Conservation (phyloP, 2,797 vertebrate genomes). For the Nyctibius grandis region DNA sequence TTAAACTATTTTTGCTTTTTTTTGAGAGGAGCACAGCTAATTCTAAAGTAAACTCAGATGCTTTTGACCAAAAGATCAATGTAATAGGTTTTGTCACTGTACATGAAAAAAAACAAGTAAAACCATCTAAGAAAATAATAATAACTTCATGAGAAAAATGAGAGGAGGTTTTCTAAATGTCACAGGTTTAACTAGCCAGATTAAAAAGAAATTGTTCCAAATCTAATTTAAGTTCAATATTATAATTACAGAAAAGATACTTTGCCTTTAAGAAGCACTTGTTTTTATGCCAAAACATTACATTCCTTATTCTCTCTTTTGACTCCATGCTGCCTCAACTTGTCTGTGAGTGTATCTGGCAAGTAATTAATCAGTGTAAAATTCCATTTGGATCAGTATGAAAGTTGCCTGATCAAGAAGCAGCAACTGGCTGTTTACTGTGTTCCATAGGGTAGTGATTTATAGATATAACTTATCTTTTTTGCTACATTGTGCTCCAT, state of each 20-base stretch:
- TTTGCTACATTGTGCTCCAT: neutral
- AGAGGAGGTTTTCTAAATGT: neutral
- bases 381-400: neutral
- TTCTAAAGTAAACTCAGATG: conserved; percentile 30
- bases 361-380: conserved; percentile 20
- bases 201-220: neutral
- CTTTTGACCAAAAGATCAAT: neutral
- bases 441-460: neutral
- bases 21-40: neutral
- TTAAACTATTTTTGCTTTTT: conserved; percentile 21
- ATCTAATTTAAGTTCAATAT: neutral
- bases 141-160: neutral
- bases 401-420: neutral
- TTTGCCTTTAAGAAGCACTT: conserved; percentile 25
- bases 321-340: conserved; percentile 17
- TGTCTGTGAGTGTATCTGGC: conserved; percentile 16
- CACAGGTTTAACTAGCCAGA: neutral
- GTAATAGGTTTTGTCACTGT: neutral
- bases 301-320: neutral
- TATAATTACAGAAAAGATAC: neutral
- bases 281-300: neutral
- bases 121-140: neutral
- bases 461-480: neutral
- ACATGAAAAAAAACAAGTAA: neutral
- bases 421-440: neutral